phyloP scores from a whole-genome alignment of 2,797 vertebrate genomes.

The Platyrinchus mystaceus region DNA sequence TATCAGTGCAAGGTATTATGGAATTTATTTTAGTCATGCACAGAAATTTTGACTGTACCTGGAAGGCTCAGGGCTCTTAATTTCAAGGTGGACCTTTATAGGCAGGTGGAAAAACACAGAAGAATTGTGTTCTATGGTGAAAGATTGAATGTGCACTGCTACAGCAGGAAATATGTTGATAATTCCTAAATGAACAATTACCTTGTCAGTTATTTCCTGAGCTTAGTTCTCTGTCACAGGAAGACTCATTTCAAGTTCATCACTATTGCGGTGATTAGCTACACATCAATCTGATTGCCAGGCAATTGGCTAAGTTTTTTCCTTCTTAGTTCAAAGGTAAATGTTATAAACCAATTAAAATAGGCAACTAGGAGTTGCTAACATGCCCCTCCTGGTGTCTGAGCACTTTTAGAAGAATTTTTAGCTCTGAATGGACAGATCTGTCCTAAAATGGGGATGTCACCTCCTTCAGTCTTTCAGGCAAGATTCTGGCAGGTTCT shows the following conservation, averaged over 20 bases:
- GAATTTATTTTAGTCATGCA: not conserved
- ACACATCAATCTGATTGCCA: not conserved
- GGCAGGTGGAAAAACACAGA: not conserved
- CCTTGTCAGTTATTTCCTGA: slow-evolving; percentile 17
- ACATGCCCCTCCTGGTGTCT: not conserved
- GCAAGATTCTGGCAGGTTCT: not conserved
- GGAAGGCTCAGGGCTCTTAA: not conserved
- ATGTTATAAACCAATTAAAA: not conserved
- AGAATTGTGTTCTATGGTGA: not conserved
- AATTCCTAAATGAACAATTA: slow-evolving; percentile 21
- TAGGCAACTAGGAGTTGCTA: not conserved
- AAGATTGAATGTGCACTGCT: not conserved
- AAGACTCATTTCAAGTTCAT: not conserved
- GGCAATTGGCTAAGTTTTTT: not conserved
- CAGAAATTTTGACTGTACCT: not conserved
- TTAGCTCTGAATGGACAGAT: not conserved
- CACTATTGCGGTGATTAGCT: not conserved
- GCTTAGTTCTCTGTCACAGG: not conserved
- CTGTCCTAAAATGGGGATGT: not conserved
- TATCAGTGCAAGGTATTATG: not conserved
- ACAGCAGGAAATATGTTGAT: not conserved
- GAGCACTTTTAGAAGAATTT: not conserved
- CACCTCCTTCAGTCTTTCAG: not conserved
- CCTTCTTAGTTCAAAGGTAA: not conserved
- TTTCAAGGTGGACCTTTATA: not conserved